Evolutionary conservation across 2,888 invertebrate species (phyloP).

Genomic region (Cataglyphis cursor): DNA sequence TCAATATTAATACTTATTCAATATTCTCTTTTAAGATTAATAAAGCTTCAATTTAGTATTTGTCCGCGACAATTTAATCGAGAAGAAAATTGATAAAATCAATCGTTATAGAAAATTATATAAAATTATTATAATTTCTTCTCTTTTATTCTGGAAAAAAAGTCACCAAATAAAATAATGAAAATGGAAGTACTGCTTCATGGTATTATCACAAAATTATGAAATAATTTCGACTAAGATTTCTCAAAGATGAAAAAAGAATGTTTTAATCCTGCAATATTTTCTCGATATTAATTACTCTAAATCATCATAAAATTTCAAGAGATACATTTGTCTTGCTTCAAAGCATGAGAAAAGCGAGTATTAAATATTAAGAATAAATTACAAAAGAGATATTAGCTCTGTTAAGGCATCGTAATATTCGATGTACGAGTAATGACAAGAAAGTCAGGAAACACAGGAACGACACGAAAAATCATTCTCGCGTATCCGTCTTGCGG

Average conservation of each 20-base stretch:
- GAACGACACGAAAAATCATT: conserved; percentile 34
- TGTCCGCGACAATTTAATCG: background rate
- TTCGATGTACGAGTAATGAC: background rate
- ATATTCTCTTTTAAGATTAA: background rate
- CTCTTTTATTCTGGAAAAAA: background rate
- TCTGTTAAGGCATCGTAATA: background rate
- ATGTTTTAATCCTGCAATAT: background rate
- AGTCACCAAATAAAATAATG: background rate
- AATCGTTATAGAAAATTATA: background rate
- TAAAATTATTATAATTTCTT: background rate
- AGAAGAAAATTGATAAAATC: background rate
- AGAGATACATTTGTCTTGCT: background rate
- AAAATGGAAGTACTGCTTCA: background rate
- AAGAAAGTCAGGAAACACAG: background rate
- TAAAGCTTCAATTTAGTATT: background rate
- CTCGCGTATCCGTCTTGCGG: conserved; percentile 12
- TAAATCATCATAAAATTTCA: background rate
- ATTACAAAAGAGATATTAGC: background rate
- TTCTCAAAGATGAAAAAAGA: background rate
- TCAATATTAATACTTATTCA: background rate
- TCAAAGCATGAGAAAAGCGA: background rate
- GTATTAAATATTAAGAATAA: conserved; percentile 7
- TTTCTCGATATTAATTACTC: background rate
- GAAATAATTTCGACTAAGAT: background rate
- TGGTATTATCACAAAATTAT: background rate